Evolutionary conservation across 1,140 invertebrate species (phyloP).

Genomic region (Paramacrobiotus metropolitanus): DNA sequence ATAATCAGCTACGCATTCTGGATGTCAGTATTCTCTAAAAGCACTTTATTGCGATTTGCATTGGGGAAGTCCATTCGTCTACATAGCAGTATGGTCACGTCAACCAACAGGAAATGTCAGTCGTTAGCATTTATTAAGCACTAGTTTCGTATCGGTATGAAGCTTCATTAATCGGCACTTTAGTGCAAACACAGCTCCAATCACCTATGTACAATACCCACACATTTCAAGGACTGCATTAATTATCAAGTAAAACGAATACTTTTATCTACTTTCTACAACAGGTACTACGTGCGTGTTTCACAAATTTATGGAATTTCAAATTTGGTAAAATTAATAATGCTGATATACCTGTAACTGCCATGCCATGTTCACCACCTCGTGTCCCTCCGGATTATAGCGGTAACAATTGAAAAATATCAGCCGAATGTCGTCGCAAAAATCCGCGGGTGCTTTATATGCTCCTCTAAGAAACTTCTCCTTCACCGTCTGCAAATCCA

Average conservation of each 20-base stretch:
- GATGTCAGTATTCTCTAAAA: no score
- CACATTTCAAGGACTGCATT: no score
- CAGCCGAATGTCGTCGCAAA: conserved; percentile 90
- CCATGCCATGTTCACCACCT: background rate
- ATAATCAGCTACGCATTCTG: background rate
- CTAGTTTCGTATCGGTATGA: background rate
- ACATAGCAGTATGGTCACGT: background rate
- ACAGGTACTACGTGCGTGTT: no score
- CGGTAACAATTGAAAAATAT: conserved; percentile 99
- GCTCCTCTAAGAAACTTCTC: conserved; percentile 87
- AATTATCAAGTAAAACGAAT: no score
- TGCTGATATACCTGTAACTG: background rate
- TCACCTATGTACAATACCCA: no score
- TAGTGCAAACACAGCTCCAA: no score
- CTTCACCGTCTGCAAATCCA: conserved; percentile 96
- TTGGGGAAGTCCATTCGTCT: background rate
- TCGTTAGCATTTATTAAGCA: background rate
- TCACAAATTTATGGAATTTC: no score
- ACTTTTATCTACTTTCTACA: no score
- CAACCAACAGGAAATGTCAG: background rate
- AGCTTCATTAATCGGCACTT: no score
- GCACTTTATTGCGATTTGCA: background rate
- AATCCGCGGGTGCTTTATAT: conserved; percentile 85
- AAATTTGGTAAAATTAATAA: no score
- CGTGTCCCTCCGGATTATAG: conserved; percentile 39